A percentile compares a stretch with the other conserved stretches of the same genome.
Evolutionary conservation across 2,888 invertebrate species (phyloP).

Genomic region (Drepanosiphum platanoidis): DNA sequence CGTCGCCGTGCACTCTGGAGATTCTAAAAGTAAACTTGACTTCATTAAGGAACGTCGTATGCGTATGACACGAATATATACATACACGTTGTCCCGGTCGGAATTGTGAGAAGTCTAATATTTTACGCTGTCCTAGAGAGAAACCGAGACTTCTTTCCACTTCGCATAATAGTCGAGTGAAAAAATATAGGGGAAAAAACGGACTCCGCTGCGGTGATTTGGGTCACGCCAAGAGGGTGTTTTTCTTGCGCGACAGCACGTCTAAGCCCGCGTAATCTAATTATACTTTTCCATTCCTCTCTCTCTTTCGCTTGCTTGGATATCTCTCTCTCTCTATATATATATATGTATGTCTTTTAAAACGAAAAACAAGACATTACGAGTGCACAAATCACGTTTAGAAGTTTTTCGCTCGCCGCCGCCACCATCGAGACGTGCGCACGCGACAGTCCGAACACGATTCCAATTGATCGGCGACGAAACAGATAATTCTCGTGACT

Average conservation of each 20-base stretch:
- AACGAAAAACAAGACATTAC: background rate
- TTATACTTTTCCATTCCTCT: constrained; percentile 11
- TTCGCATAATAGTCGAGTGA: background rate
- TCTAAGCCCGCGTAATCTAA: background rate
- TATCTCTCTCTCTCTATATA: too few species aligned
- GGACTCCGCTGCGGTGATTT: background rate
- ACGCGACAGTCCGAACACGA: background rate
- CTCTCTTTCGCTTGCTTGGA: too few species aligned
- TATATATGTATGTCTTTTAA: too few species aligned
- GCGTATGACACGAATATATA: background rate
- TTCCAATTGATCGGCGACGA: too few species aligned
- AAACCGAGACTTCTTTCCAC: background rate
- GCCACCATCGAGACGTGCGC: background rate
- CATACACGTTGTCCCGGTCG: background rate
- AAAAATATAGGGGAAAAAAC: background rate
- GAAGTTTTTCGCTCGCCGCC: background rate
- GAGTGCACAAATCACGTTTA: background rate
- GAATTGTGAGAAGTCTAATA: background rate
- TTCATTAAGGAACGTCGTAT: background rate
- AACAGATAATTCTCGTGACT: too few species aligned
- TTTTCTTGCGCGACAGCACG: background rate
- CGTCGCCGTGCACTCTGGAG: background rate
- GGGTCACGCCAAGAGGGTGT: background rate
- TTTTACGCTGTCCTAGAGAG: background rate
- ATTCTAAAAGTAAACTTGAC: too few species aligned